Evolutionary conservation across 2,888 invertebrate genomes (phyloP), one percentile per base, ranked within the genome.

Genomic region (Syrista parreyssii): DNA sequence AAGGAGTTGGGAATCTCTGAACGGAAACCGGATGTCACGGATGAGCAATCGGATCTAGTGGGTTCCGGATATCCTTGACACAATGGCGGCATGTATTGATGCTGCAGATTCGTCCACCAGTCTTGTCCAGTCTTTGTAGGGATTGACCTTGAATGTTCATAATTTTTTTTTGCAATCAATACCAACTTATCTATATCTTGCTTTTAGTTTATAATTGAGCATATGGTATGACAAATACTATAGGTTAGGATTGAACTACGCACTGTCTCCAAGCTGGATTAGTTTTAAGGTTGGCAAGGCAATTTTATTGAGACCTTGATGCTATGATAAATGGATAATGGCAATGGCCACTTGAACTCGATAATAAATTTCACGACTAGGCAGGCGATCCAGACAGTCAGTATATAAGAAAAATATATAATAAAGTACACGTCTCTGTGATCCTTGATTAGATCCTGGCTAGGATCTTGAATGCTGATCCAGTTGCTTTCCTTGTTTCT

Each of bases 351-450:
- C 55, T 23, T 55, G 9, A 55, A 55, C 23, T 55, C 55, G 55
- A 55, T 76, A 75, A 80, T 79, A 78, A 85, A 84, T 80, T 84
- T 85, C 34, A 81, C 75, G 12, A 78, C 40, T n/a, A 86, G 69
- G 74, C 83, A 82, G 72, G 79, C 33, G 80, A 82, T 79, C 80
- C 85, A 84, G 73, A 82, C 83, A 40, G 82, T 79, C 69, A 85
- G 68, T 9, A 86, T 75, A 75, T 87, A 85, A n/a, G 79, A 83
- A 68, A 81, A 69, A 79, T 83, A 84, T 73, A 85, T 79, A 74
- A 84, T 76, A 68, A 84, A 79, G 81, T 86, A 86, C 79, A 86
- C 82, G 79, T 84, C 83, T 82, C 83, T 82, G 75, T 81, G 83
- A 77, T 84, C 78, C 71, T 75, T 78, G 68, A 55, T 55, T 55